Conservation (phyloP, 2,888 invertebrate genomes). For the Chloroclystis v-ata region DNA sequence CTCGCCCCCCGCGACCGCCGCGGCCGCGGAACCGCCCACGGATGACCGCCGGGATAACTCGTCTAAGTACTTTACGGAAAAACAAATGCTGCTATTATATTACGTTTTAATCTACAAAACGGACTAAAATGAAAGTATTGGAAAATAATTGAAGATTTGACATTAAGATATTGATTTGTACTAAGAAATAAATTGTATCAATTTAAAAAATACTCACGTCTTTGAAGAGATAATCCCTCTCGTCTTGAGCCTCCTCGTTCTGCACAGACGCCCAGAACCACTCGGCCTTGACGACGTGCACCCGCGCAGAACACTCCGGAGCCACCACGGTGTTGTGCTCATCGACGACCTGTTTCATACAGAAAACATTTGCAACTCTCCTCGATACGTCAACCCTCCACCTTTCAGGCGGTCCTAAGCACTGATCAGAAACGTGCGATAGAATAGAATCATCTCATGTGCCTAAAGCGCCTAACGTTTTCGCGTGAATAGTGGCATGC, state of each 20-base stretch:
- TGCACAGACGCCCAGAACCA: constrained; percentile 99
- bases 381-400: constrained; percentile 16
- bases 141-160: too few relatives aligned
- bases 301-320: constrained; percentile 83
- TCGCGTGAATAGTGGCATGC: constrained; percentile 48
- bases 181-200: too few relatives aligned
- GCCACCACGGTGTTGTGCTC: constrained; percentile 84
- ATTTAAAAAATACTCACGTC: constrained; percentile 81
- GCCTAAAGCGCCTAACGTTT: constrained; percentile 44
- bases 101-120: too few relatives aligned
- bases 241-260: constrained; percentile 95
- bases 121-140: background rate
- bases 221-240: constrained; percentile 92
- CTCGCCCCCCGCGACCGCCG: constrained; percentile 26
- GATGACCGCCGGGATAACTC: constrained; percentile 73
- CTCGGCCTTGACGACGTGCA: constrained; percentile 91
- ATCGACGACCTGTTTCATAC: constrained; percentile 85
- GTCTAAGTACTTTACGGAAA: constrained; percentile 55
- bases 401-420: constrained; percentile 28
- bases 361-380: constrained; percentile 4
- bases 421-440: constrained; percentile 24
- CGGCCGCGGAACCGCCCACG: constrained; percentile 48
- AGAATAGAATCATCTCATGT: constrained; percentile 29
- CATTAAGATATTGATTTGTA: too few relatives aligned
- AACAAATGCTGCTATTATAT: background rate